Percentiles rank a stretch among this genome's conserved stretches.
phyloP scores from a whole-genome alignment of 2,888 invertebrate species.

The Flabesymbios commensalis region DNA sequence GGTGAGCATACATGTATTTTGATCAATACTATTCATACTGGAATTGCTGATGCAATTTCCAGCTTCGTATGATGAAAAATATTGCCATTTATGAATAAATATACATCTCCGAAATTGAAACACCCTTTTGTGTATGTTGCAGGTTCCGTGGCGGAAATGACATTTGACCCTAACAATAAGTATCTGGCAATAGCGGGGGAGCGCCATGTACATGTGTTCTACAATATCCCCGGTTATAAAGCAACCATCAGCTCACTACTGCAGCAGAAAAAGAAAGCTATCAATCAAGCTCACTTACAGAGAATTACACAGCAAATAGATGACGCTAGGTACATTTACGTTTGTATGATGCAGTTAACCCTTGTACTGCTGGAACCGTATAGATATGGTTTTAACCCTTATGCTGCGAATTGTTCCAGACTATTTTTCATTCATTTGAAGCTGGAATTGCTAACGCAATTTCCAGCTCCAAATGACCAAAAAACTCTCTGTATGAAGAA shows the following conservation, averaged over 20 bases:
- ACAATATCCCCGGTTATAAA: slow-evolving; percentile 70
- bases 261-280: slow-evolving; percentile 53
- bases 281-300: slow-evolving; percentile 74
- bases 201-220: slow-evolving; percentile 76
- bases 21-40: background rate
- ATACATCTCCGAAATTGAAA: no score
- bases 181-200: slow-evolving; percentile 77
- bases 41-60: no score
- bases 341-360: no score
- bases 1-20: slow-evolving; percentile 46
- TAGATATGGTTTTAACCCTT: no score
- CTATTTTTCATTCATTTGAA: no score
- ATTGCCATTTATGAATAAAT: background rate
- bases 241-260: slow-evolving; percentile 59
- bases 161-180: slow-evolving; percentile 77
- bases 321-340: slow-evolving; percentile 19
- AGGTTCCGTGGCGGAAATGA: slow-evolving; percentile 73
- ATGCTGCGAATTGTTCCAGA: no score
- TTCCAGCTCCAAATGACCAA: no score
- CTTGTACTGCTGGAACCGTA: no score
- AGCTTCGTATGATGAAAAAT: no score
- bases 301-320: slow-evolving; percentile 73
- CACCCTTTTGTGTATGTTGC: slow-evolving; percentile 37
- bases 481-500: no score
- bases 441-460: no score